Evolutionary conservation across 1,140 invertebrate genomes (phyloP), one percentile per base, ranked within the genome.

Genomic region (Pseudoatta argentina): DNA sequence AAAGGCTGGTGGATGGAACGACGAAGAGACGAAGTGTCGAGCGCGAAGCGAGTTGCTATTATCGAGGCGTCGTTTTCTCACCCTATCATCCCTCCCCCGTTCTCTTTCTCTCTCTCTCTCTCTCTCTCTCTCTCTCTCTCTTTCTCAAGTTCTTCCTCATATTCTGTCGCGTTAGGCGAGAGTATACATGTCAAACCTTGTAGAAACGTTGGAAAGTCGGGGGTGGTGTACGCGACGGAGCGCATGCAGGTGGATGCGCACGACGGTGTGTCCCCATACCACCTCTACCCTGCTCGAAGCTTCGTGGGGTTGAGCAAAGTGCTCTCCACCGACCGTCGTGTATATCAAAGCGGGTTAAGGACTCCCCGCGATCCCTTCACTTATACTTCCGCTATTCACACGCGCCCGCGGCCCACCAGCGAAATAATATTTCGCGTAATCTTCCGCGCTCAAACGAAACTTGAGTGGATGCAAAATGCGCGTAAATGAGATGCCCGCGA

Each of bases 341-440:
- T 82, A 86, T 91, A 90, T 89, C 88, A 91, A 92, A 92, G 86
- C 85, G 81, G 78, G 82, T 90, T 88, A 90, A 88, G 82, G 77
- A 14, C 66, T 44, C 61, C 53, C 30, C 69, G 67, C 21, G 24
- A 76, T 51, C 53, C 51, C 16, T 10, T 51, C 59, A 76, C 66
- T 72, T 78, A 59, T 71, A 63, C 72, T 71, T 73, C 55, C 75
- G 73, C 67, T 51, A 64, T 89, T 78, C 79, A 34, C 27, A 51
- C 51, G 51, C 55, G 61, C 85, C 76, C 77, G 61, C 71, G 85
- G 59, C 85, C 82, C 87, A 66, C 59, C 85, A 69, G 79, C 87
- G 85, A 93, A 92, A 93, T 92, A 92, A 92, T 93, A 92, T 93
- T 92, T 89, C 85, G 78, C 91, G 91, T 90, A 93, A 93, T 93